Base-by-base conservation (phyloP, 2,113 vertebrate species). In the Epinephelus lanceolatus region DNA sequence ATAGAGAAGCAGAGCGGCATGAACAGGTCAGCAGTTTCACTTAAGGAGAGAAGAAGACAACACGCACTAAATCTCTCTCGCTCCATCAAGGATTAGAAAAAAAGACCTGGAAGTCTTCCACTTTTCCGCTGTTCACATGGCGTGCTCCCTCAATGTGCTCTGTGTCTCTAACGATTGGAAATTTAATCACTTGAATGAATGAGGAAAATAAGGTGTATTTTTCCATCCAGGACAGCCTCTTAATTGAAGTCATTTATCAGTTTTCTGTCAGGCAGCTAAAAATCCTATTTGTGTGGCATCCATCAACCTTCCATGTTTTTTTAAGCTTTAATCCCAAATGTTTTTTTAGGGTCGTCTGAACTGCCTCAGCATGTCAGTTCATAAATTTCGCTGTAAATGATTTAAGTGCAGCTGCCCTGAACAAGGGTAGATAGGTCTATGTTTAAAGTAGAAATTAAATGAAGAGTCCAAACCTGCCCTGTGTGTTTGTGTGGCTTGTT, bases 191-290 rank as follows among this genome's bases (percentile, higher is more conserved):
- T 33, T 66, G 21, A 77, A 80, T 65, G 21, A 83, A 82, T 66
- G 30, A 70, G 40, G 51, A 78, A 70, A 83, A 67, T 15, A 78
- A 49, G 37, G 27, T 37, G 21, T 33, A 49, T 55, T 71, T 86
- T 78, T 83, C 61, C 33, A 78, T 18, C 45, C 57, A 8, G 33
- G 52, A 55, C n/a, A 18, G 87, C 19, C 68, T 53, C 53, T 30
- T 73, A 77, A 86, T 62, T 13, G 11, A 69, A 74, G 53, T 42
- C 11, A 68, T 91, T 74, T 3, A n/a, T 91, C 65, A 83, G 40
- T n/a, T 83, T 57, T 68, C 37, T 75, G 71, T 84, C 76, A 68
- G 71, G 55, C 61, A 68, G 66, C 18, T 23, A 60, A 19, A 84
- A 73, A 49, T 81, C 70, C 6, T 42, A 40, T 91, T 65, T 78